phyloP scores from a whole-genome alignment of 2,113 vertebrate genomes.

The Eptesicus fuscus region DNA sequence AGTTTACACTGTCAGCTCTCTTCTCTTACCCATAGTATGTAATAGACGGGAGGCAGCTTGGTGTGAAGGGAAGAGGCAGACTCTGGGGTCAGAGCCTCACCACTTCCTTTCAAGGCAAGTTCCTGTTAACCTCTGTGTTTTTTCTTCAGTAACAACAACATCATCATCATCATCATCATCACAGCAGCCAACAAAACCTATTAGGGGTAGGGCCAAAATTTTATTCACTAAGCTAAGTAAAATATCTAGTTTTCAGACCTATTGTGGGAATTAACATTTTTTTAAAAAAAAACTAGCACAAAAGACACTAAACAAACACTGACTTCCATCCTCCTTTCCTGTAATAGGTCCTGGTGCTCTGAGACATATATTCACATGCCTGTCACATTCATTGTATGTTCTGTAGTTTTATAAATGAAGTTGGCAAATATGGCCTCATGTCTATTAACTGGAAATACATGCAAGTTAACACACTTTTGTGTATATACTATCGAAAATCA shows the following conservation, averaged over 20 bases:
- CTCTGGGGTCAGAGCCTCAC: background rate
- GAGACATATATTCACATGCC: rapidly evolving
- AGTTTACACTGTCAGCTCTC: background rate
- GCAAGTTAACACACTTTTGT: background rate
- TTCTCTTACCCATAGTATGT: background rate
- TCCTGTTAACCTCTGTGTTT: background rate
- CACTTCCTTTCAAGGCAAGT: background rate
- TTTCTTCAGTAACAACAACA: background rate
- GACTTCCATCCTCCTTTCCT: background rate
- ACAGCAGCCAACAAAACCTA: background rate
- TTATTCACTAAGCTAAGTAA: background rate
- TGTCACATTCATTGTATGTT: background rate
- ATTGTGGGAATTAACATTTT: background rate
- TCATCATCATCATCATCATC: background rate
- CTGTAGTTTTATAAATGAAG: background rate
- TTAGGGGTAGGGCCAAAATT: background rate
- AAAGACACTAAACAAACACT: background rate
- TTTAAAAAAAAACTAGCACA: background rate
- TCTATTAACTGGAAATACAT: background rate
- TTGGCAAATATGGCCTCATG: background rate
- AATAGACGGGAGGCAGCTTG: background rate
- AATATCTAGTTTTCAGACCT: background rate
- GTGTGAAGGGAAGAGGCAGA: background rate
- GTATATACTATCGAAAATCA: background rate
- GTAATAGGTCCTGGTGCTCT: background rate